Evolutionary conservation across 2,888 invertebrate species (phyloP).

Genomic region (Andricus curvator): DNA sequence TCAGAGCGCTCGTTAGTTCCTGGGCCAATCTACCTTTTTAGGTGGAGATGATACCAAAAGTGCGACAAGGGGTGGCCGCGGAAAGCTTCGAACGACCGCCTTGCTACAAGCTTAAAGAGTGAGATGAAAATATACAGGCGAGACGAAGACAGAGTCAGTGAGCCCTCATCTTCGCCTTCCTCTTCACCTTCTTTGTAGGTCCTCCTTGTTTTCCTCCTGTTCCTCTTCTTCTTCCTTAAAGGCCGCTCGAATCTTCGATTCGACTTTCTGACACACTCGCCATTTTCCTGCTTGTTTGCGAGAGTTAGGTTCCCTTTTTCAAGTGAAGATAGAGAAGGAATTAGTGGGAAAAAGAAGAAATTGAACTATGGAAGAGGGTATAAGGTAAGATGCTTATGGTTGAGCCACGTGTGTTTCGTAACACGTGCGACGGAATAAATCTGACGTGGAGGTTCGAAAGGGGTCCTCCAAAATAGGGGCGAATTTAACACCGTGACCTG

Average conservation of each 20-base stretch:
- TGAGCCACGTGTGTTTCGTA: slow-evolving; percentile 6
- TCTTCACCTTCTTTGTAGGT: background rate
- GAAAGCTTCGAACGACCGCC: slow-evolving; percentile 45
- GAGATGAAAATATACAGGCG: slow-evolving; percentile 73
- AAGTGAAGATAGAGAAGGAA: background rate
- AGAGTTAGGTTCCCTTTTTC: background rate
- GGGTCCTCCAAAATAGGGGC: background rate
- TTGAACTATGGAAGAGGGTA: background rate
- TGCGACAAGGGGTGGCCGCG: slow-evolving; percentile 75
- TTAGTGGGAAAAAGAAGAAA: background rate
- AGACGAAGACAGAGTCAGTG: slow-evolving; percentile 54
- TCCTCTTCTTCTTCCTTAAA: background rate
- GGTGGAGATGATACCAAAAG: slow-evolving; percentile 80
- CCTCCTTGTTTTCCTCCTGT: slow-evolving; percentile 2
- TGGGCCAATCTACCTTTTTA: slow-evolving; percentile 83
- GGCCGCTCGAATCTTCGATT: background rate
- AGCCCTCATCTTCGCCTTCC: background rate
- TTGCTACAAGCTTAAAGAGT: slow-evolving; percentile 63
- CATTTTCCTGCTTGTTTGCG: background rate
- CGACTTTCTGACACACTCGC: background rate
- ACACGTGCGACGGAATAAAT: slow-evolving; percentile 2
- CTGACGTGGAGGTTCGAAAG: background rate
- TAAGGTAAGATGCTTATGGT: background rate
- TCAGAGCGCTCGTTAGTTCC: slow-evolving; percentile 78
- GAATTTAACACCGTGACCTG: background rate